Evolutionary conservation across 2,888 invertebrate genomes (phyloP).

Genomic region (Taenaris catops): DNA sequence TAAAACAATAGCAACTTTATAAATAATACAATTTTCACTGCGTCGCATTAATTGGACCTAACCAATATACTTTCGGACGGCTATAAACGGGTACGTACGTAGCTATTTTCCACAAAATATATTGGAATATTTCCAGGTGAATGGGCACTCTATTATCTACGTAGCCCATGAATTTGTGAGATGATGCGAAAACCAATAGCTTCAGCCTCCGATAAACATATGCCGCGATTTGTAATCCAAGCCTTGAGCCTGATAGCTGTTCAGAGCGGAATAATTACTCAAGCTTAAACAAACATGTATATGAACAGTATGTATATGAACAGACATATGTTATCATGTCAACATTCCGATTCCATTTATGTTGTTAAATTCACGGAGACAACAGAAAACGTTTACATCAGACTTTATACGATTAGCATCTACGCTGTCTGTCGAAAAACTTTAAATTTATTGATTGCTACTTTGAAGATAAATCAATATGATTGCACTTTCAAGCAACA

Average conservation of each 20-base stretch:
- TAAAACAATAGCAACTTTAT: no score
- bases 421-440: conserved; percentile 2
- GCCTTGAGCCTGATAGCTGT: conserved; percentile 38
- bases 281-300: conserved; percentile 14
- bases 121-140: conserved; percentile 55
- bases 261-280: conserved; percentile 44
- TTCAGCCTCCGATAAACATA: conserved; percentile 41
- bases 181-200: conserved; percentile 41
- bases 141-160: conserved; percentile 31
- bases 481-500: no score
- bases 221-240: conserved; percentile 39
- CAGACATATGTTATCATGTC: conserved; percentile 1
- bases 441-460: neutral
- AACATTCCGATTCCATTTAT: conserved; percentile 2
- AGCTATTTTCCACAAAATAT: conserved; percentile 44
- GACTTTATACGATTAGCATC: neutral
- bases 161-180: conserved; percentile 28
- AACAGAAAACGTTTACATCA: neutral
- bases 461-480: no score
- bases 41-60: no score
- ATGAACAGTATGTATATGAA: conserved; percentile 7
- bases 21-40: no score
- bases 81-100: no score
- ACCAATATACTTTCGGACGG: no score
- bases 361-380: neutral